Evolutionary conservation across 2,888 invertebrate genomes (phyloP), one percentile per base, ranked within the genome.

Genomic region (Cosmorhoe ocellata): DNA sequence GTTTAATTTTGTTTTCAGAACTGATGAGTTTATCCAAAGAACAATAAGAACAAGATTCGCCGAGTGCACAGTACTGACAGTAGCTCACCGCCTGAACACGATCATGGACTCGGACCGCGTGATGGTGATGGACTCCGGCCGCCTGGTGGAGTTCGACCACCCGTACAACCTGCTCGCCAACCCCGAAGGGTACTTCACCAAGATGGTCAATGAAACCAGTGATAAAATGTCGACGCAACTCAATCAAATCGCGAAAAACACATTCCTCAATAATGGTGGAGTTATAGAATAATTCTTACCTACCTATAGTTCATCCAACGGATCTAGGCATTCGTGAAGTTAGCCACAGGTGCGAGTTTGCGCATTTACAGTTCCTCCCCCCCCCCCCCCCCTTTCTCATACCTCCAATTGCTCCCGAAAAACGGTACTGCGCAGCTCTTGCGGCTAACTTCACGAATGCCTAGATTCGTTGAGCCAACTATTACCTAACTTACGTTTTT

Each of bases 61-160:
- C 9, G 86, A 94, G 12, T 97, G 97, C 79, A 97, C 97, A 0
- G 97, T 98, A 6, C 82, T 98, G 31, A 98, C 97, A 0, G 96
- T 98, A 27, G 98, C 98, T 3, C 98, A 98, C 84, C 92, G 98
- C 32, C 90, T 98, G 22, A 94, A 98, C 76, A 98, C 98, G 0
- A 95, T 98, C 57, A 97, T 98, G 94, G 98, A 98, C 81, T 96
- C 96, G 0, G 96, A 97, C 84, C 92, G 94, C 53, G 94, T 97
- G 11, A 91, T 98, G 73, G 97, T 98, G 1, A 94, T 98, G 93
- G 95, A 97, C 70, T 92, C 93, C 4, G 98, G 98, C 0, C 80
- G 86, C 11, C 92, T 96, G 48, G 93, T 93, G 47, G 95, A 95
- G 81, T 95, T 93, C 66, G 94, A 94, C 74, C 92, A 93, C 65